Base-by-base conservation (phyloP, 2,888 invertebrate genomes). In the Achlya flavicornis region DNA sequence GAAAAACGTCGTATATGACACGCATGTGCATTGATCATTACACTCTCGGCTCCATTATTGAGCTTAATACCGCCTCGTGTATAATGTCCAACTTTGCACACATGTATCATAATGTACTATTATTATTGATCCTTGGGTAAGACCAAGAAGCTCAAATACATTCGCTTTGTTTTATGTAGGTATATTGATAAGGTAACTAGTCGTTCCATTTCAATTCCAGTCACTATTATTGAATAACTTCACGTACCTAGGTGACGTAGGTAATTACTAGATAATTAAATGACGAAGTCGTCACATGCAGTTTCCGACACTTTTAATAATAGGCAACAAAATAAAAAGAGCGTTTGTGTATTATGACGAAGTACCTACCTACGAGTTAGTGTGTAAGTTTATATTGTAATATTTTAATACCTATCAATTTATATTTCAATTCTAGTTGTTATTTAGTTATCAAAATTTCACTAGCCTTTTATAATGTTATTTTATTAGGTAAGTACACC, bases 381-480 rank as follows among this genome's bases (percentile, higher is more conserved):
- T 71, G 43, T 74, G 72, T 69, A 63, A 76, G 72, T 59, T 59
- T n/a, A 77, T 76, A 70, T 74, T 79, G 73, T 82, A 75, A 83
- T 82, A 80, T 83, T 83, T 84, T 83, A 81, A 80, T 88, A 76
- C 84, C 87, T 90, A 88, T 81, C 73, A 84, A 84, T 89, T 88
- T 88, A 87, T 83, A 86, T 86, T 88, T 88, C 90, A 88, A 88
- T 85, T 91, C 88, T 92, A 93, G 88, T 83, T 89, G 89, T 89
- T 89, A 87, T 89, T 89, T 85, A 88, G 85, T 88, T 93, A 93
- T 92, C 90, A 93, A 93, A 93, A 93, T 89, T 90, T 93, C 93
- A 93, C 93, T 93, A 93, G 93, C 93, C 93, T 93, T 93, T 91
- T 89, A 41, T 41, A 89, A 88, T 90, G 87, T 89, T 86, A 89